Conservation (phyloP, 2,888 invertebrate genomes). For the Bugulina stolonifera region DNA sequence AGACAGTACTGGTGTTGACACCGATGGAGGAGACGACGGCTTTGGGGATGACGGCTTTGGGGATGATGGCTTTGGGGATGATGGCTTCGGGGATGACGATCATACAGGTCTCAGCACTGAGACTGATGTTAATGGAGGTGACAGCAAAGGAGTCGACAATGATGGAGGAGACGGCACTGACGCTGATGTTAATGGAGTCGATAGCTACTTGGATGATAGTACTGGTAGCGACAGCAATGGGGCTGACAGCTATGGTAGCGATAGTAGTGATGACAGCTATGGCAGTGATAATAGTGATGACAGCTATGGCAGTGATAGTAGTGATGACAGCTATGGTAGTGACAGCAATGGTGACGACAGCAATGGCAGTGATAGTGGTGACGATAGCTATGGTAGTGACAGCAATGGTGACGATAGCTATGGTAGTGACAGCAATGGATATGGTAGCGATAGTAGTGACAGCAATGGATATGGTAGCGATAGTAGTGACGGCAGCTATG, state of each 20-base stretch:
- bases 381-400: conserved; percentile 2
- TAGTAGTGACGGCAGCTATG: not conserved
- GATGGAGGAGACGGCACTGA: conserved; percentile 40
- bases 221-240: conserved; percentile 27
- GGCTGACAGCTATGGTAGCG: conserved; percentile 32
- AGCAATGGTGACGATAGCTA: conserved; percentile 18
- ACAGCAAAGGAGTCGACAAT: conserved; percentile 30
- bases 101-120: not conserved
- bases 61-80: not conserved
- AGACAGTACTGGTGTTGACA: not conserved
- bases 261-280: conserved; percentile 28
- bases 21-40: not conserved
- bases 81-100: not conserved
- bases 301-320: conserved; percentile 38
- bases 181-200: conserved; percentile 33
- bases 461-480: conserved; percentile 11
- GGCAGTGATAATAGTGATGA: conserved; percentile 35
- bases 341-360: conserved; percentile 31
- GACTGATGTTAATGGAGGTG: conserved; percentile 27
- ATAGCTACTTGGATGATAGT: conserved; percentile 28
- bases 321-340: conserved; percentile 32
- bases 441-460: conserved; percentile 27
- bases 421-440: conserved; percentile 19
- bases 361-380: not conserved
- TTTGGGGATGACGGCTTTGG: not conserved